A percentile compares a stretch with the other conserved stretches of the same genome.
phyloP scores from a whole-genome alignment of 2,797 vertebrate species.

The Sebastes elongatus region DNA sequence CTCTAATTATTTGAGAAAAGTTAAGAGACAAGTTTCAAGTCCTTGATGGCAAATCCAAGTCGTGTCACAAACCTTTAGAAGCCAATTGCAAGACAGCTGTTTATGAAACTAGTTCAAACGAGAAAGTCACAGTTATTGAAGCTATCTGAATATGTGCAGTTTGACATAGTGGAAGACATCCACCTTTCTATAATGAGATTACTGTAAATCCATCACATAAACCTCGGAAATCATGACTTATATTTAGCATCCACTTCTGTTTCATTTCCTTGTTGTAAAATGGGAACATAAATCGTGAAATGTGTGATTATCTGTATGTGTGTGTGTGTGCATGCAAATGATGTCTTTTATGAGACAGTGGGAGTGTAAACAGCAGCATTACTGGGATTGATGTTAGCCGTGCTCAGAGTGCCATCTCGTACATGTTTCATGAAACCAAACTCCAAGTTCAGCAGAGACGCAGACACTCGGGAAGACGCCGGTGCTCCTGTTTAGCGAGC shows the following conservation, averaged over 20 bases:
- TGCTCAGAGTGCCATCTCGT: conserved; percentile 32
- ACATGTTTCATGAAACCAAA: conserved; percentile 55
- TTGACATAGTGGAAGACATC: neutral
- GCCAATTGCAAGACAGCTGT: neutral
- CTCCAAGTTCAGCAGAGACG: conserved; percentile 24
- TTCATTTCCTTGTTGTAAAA: conserved; percentile 6
- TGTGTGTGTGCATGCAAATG: conserved; percentile 28
- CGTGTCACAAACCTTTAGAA: too few relatives aligned
- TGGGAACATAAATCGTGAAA: neutral
- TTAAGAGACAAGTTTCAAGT: neutral
- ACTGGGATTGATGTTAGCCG: conserved; percentile 31
- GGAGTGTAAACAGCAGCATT: conserved; percentile 32
- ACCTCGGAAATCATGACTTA: conserved; percentile 3
- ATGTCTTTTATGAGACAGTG: conserved; percentile 14
- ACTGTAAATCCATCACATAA: conserved; percentile 15
- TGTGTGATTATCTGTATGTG: neutral
- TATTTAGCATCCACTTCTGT: neutral
- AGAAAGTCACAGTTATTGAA: neutral
- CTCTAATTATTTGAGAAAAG: neutral
- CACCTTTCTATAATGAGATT: conserved; percentile 20
- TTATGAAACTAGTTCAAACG: neutral
- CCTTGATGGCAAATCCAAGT: neutral
- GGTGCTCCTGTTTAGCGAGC: neutral
- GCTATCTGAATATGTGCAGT: neutral
- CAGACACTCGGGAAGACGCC: neutral